Conservation (phyloP, 2,797 vertebrate genomes). For the Nannoperca australis region DNA sequence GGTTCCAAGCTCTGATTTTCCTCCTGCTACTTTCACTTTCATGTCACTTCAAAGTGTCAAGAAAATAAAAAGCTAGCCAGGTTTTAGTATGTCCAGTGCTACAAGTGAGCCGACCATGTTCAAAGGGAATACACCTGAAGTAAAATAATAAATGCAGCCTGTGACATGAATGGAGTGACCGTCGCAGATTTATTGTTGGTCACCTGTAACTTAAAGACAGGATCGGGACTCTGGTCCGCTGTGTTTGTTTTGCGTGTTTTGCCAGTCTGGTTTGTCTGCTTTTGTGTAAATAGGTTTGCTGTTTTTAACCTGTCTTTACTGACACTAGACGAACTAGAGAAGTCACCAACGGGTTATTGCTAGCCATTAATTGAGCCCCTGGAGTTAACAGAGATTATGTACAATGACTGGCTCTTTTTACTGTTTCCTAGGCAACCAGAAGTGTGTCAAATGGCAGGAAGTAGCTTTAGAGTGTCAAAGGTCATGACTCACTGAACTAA, state of each 20-base stretch:
- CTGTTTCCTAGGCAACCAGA: background rate
- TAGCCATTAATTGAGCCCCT: background rate
- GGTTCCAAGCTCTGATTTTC: constrained; percentile 1
- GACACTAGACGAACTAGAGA: background rate
- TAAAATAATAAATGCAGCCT: background rate
- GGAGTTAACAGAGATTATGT: background rate
- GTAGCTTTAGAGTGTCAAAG: background rate
- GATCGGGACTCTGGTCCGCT: background rate
- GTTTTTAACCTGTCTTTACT: background rate
- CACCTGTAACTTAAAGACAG: background rate
- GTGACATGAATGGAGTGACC: background rate
- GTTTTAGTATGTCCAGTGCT: background rate
- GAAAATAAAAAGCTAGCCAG: background rate
- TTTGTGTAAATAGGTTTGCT: constrained; percentile 3
- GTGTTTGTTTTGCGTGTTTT: background rate
- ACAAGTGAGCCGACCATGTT: constrained; percentile 1
- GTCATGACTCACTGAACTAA: background rate
- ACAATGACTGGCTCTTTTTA: background rate
- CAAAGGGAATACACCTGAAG: background rate
- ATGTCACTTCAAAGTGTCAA: constrained; percentile 37
- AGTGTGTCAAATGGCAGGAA: background rate
- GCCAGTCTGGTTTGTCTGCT: too few relatives aligned
- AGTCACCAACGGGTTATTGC: background rate
- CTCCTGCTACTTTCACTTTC: constrained; percentile 14
- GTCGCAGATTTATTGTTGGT: background rate